Conservation (phyloP, 2,797 vertebrate genomes). For the Gymnothorax javanicus region DNA sequence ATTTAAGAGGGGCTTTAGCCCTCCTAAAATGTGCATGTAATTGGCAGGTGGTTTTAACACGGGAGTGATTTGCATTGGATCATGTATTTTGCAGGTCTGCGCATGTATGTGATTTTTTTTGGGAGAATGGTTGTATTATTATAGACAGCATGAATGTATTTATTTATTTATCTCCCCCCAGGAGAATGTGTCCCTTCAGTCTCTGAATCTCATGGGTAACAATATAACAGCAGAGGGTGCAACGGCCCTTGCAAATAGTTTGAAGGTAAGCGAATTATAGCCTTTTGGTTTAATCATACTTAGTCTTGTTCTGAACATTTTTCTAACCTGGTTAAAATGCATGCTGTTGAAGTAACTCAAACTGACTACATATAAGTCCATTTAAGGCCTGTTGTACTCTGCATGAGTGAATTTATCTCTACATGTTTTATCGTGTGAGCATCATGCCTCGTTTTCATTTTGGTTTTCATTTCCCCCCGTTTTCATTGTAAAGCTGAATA, state of each 20-base stretch:
- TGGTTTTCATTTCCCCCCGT: background rate
- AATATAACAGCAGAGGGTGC: constrained; percentile 78
- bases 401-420: too few relatives aligned
- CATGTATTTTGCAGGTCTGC: background rate
- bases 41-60: background rate
- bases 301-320: background rate
- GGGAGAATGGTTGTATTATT: background rate
- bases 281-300: background rate
- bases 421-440: background rate
- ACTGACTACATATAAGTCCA: too few relatives aligned
- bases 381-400: too few relatives aligned
- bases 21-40: background rate
- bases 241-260: constrained; percentile 73
- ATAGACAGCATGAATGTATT: too few relatives aligned
- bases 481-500: constrained; percentile 70
- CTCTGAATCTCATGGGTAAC: constrained; percentile 87
- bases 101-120: background rate
- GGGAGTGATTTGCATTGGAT: background rate
- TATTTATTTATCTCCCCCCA: too few relatives aligned
- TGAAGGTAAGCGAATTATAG: constrained; percentile 71
- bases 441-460: background rate
- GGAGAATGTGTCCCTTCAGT: constrained; percentile 62
- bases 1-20: too few relatives aligned
- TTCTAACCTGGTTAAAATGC: too few relatives aligned
- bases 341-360: too few relatives aligned